Conservation (phyloP, 2,888 invertebrate genomes). For the Oxytorus armatus region DNA sequence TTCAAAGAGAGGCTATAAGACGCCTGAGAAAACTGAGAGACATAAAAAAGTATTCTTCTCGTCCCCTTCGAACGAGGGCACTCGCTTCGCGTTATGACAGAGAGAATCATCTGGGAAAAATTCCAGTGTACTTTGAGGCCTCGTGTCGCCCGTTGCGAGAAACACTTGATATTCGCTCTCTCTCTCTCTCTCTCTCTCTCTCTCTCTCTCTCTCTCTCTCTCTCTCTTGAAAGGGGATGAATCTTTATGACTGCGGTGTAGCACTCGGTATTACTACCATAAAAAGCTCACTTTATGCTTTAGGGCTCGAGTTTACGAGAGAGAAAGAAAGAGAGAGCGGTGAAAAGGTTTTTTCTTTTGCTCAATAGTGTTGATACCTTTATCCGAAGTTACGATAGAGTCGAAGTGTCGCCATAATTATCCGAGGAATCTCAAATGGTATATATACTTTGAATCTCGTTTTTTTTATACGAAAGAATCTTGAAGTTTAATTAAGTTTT, state of each 20-base stretch:
- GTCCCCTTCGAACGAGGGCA: slow-evolving; percentile 65
- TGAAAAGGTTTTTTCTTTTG: slow-evolving; percentile 1
- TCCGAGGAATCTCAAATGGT: slow-evolving; percentile 1
- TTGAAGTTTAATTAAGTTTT: too few relatives aligned
- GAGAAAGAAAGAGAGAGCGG: slow-evolving; percentile 70
- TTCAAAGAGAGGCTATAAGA: slow-evolving; percentile 45
- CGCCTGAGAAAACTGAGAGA: slow-evolving; percentile 71
- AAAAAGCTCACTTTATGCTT: slow-evolving; percentile 79
- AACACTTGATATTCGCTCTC: slow-evolving; percentile 77
- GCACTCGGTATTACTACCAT: slow-evolving; percentile 67
- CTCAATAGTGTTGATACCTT: not conserved
- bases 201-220: slow-evolving; percentile 41
- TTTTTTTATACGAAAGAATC: too few relatives aligned
- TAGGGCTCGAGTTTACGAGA: slow-evolving; percentile 76
- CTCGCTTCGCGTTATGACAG: slow-evolving; percentile 33
- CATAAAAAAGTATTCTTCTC: slow-evolving; percentile 71
- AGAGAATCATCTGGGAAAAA: slow-evolving; percentile 56
- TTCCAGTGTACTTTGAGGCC: slow-evolving; percentile 41
- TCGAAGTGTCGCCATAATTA: slow-evolving; percentile 27
- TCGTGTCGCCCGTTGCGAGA: slow-evolving; percentile 46
- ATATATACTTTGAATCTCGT: not conserved
- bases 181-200: slow-evolving; percentile 31
- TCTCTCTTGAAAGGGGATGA: slow-evolving; percentile 75
- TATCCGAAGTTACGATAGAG: not conserved
- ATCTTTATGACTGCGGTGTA: slow-evolving; percentile 76